These are phyloP conservation scores for Myocastor coypus DNA, from an alignment of 2,113 vertebrate genomes.

Conservation along the genomic window DNA sequence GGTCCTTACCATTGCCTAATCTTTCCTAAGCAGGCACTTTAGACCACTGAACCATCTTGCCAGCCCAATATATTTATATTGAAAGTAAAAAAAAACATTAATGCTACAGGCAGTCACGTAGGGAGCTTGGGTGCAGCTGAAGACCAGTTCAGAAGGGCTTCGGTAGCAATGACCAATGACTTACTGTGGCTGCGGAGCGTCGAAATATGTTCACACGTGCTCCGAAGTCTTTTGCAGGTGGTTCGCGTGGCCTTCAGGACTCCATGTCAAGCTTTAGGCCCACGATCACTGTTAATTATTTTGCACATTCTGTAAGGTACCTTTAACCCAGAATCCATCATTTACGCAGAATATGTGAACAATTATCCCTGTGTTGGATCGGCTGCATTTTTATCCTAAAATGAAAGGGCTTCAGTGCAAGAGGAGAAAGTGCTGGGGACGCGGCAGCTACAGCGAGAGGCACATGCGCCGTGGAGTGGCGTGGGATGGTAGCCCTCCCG, in stretches of 20 bases:
- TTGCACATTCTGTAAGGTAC: not conserved
- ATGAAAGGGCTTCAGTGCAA: not conserved
- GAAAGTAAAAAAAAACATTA: not conserved
- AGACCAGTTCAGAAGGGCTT: not conserved
- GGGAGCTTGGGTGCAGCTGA: not conserved
- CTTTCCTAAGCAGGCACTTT: too few species aligned
- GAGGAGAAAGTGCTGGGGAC: not conserved
- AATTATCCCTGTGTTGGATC: not conserved
- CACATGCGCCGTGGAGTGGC: not conserved
- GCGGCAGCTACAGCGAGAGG: not conserved
- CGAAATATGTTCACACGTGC: not conserved
- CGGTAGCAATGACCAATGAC: not conserved
- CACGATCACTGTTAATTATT: not conserved
- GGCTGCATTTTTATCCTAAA: not conserved
- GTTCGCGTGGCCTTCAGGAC: fast-evolving
- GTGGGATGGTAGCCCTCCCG: not conserved
- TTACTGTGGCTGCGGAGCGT: not conserved
- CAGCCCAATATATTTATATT: too few species aligned
- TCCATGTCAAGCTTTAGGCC: not conserved
- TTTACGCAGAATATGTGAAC: not conserved
- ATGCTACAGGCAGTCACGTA: not conserved
- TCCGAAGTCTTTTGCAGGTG: not conserved
- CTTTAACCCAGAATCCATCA: not conserved
- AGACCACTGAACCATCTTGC: too few species aligned
- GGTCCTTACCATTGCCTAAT: too few species aligned